Evolutionary conservation across 2,113 vertebrate genomes (phyloP).

Genomic region (Daboia siamensis): DNA sequence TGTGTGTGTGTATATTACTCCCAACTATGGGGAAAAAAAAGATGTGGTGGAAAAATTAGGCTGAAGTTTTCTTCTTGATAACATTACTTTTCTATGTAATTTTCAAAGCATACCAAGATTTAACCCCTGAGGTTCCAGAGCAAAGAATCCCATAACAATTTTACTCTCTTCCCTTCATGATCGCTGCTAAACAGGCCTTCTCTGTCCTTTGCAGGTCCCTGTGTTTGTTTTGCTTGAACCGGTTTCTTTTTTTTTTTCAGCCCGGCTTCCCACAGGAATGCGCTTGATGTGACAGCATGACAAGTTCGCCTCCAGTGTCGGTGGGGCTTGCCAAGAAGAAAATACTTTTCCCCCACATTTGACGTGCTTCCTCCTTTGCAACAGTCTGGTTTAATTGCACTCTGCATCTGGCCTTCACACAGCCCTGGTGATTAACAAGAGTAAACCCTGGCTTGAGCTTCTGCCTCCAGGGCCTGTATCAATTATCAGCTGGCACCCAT

Average conservation of each 20-base stretch:
- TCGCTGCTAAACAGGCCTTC: background rate
- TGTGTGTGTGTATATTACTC: too few species aligned
- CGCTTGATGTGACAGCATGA: conserved; percentile 13
- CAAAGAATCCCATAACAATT: background rate
- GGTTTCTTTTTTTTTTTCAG: conserved; percentile 45
- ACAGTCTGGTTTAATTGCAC: conserved; percentile 53
- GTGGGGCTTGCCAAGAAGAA: conserved; percentile 53
- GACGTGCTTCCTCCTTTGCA: conserved; percentile 58
- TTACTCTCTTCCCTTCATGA: background rate
- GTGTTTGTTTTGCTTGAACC: conserved; percentile 45
- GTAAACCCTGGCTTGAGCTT: conserved; percentile 65
- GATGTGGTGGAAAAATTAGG: background rate
- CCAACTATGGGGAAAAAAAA: background rate
- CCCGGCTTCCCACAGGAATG: background rate
- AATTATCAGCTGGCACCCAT: conserved; percentile 72
- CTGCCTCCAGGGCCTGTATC: conserved; percentile 65
- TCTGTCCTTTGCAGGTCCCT: conserved; percentile 32
- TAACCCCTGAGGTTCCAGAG: background rate
- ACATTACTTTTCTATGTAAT: background rate
- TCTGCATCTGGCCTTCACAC: conserved; percentile 46
- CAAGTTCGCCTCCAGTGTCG: conserved; percentile 46
- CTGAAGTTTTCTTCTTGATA: background rate
- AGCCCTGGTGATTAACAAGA: conserved; percentile 56
- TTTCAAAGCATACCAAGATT: background rate
- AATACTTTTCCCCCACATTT: conserved; percentile 48